Base-by-base conservation (phyloP, 2,888 invertebrate species). In the Yponomeuta sedellus region DNA sequence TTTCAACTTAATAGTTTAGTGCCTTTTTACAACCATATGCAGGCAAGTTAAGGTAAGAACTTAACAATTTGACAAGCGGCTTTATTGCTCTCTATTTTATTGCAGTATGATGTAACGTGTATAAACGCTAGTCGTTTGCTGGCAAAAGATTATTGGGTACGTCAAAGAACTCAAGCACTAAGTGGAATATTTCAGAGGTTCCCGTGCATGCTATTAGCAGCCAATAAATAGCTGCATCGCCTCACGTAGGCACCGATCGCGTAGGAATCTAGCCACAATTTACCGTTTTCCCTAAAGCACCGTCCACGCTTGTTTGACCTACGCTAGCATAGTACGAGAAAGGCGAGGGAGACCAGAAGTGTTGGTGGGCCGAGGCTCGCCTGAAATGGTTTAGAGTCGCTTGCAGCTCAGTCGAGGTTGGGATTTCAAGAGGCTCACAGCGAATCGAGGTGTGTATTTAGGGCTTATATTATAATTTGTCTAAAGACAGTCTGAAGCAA, bases 171-270 rank as follows among this genome's bases (percentile, higher is more conserved):
- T 16, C 44, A 52, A 52, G 16, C 16, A 12, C 16, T 52, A 52
- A 52, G 44, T 59, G 59, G 25, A 25, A 59, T 59, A 59, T 22
- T 52, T 59, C 12, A 59, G 25, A 59, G 25, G 11, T 11, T 61
- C n/a, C 61, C n/a, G 28, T n/a, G 39, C 61, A 19, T 61, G 61
- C n/a, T 61, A 61, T 61, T 39, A 61, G 61, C 61, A 12, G 61
- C 61, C 61, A 61, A 34, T 39, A 61, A 61, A 61, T 61, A 34
- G 61, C 34, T 61, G 61, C 28, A 34, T 16, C 12, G 10, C 39
- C 10, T 34, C 61, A 34, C 34, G 61, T 12, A 20, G 25, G 10
- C 39, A 20, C 3, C 22, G 25, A 52, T 10, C 44, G 44, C 16
- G 44, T 52, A 1, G 44, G 44, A 52, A 52, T 52, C 44, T 16